Conservation (phyloP, 2,888 invertebrate genomes). For the Atrina japonica region DNA sequence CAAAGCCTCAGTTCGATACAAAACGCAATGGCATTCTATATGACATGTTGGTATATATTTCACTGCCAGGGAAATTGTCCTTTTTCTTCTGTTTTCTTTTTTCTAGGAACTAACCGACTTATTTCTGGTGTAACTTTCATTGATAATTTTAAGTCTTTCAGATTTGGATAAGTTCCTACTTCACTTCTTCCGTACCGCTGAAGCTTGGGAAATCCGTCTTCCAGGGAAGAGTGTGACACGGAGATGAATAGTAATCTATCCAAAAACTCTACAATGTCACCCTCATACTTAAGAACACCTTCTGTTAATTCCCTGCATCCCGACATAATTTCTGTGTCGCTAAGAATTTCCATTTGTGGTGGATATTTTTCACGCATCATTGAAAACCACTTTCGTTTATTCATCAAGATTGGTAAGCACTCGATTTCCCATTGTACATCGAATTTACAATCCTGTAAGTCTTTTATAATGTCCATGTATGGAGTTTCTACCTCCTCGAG, state of each 20-base stretch:
- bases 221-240: conserved; percentile 58
- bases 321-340: conserved; percentile 68
- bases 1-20: no score
- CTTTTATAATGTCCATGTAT: conserved; percentile 73
- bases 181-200: conserved; percentile 59
- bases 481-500: conserved; percentile 71
- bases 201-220: conserved; percentile 60
- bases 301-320: conserved; percentile 77
- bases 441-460: conserved; percentile 68
- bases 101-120: conserved; percentile 24
- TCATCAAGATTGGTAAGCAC: conserved; percentile 71
- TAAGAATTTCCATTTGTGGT: conserved; percentile 74
- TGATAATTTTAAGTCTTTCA: conserved; percentile 56
- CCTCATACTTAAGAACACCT: conserved; percentile 77
- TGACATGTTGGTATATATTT: not conserved
- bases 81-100: conserved; percentile 22
- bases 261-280: conserved; percentile 73
- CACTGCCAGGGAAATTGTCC: conserved; percentile 19
- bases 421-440: conserved; percentile 79
- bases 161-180: conserved; percentile 45
- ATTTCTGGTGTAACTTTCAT: conserved; percentile 63
- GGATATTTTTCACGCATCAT: conserved; percentile 76
- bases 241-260: conserved; percentile 77
- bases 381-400: conserved; percentile 75
- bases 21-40: no score